Evolutionary conservation across 2,797 vertebrate genomes (phyloP), one percentile per base, ranked within the genome.

Genomic region (Tapera naevia): DNA sequence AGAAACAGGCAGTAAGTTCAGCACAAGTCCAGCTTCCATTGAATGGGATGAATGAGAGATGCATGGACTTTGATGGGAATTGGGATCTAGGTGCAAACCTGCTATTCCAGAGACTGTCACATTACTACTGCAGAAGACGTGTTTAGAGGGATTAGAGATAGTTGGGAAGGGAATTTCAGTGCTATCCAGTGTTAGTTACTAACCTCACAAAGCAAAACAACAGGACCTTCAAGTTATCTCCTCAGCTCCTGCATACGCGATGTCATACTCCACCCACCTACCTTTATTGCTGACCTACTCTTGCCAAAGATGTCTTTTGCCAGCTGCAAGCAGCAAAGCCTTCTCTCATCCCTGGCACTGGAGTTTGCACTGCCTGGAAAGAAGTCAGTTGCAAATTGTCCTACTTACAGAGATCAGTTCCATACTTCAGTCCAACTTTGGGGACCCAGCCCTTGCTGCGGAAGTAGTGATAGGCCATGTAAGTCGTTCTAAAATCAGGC

Each of bases 381-480:
- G 18, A 35, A 50, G 5, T 14, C 28, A 69, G n/a, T 17, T 43
- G 46, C 24, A 86, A 78, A 43, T 3, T 8, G 25, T 10, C 23
- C 28, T 93, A 98, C 99, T 98, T 98, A 99, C 99, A 87, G 53
- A 99, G 96, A 94, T 99, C 99, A 0, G 98, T 98, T 18, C 99
- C 99, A 1, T 99, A 99, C 94, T 99, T 99, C 88, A 99, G 97
- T 4, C 99, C 99, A 0, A 98, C 96, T 96, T 99, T 99, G 81
- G 99, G 99, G 80, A 99, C 98, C 99, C 99, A 99, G n/a, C 99
- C 99, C 97, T 97, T 98, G 94, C 98, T 98, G 37, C 99, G 98
- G 92, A 98, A 99, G 96, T 99, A 98, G 94, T 99, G 98, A 94
- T 99, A 99, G 0, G 98, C 99, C 64, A 98, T 97, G 50, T 99